Conservation (phyloP, 2,797 vertebrate genomes). For the Brachymystax lenok region DNA sequence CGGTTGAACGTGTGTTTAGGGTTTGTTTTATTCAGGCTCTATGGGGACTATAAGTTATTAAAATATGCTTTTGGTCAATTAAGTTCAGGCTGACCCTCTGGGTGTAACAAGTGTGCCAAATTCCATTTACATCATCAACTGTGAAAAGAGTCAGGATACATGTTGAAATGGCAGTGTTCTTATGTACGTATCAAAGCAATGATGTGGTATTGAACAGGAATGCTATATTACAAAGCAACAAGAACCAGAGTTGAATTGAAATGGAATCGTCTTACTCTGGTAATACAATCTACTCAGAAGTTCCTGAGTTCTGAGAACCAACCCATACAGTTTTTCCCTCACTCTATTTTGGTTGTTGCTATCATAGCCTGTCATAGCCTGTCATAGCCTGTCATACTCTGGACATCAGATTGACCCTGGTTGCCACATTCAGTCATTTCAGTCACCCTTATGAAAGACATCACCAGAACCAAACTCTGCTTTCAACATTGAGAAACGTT, state of each 20-base stretch:
- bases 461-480: slow-evolving; percentile 40
- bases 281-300: neutral
- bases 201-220: neutral
- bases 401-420: slow-evolving; percentile 43
- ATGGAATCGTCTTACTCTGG: neutral
- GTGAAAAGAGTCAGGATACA: neutral
- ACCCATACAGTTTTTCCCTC: slow-evolving; percentile 38
- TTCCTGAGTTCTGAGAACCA: slow-evolving; percentile 41
- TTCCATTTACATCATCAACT: neutral
- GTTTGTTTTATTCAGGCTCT: slow-evolving; percentile 58
- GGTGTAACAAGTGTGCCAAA: slow-evolving; percentile 27
- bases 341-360: slow-evolving; percentile 52
- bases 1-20: slow-evolving; percentile 44
- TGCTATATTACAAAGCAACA: neutral
- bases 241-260: neutral
- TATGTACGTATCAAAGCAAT: neutral
- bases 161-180: neutral
- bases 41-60: slow-evolving; percentile 32
- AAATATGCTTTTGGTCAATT: slow-evolving; percentile 11
- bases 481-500: slow-evolving; percentile 18
- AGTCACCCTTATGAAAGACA: slow-evolving; percentile 52
- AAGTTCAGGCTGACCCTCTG: slow-evolving; percentile 52
- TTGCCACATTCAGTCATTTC: slow-evolving; percentile 56
- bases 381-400: slow-evolving; percentile 36
- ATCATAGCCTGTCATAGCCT: slow-evolving; percentile 34